Evolutionary conservation across 30 jellyfish, hydroid and myxozoan genomes (phyloP).

Genomic region (Cassiopea andromeda): DNA sequence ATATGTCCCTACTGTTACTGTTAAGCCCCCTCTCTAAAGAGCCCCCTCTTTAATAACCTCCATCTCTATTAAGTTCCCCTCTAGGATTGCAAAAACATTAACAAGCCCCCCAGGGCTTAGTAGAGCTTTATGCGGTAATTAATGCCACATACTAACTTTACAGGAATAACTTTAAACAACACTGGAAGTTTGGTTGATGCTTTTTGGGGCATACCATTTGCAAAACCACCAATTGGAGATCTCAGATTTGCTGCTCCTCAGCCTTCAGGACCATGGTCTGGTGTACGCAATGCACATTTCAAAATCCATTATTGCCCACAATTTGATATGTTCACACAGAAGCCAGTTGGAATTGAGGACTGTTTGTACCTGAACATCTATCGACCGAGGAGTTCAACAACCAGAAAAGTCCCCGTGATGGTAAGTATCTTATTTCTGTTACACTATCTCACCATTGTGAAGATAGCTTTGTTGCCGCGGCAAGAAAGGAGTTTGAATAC

Average conservation of each 20-base stretch:
- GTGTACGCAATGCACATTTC: slow-evolving; percentile 10
- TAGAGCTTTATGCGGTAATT: no score
- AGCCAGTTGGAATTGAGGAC: slow-evolving; percentile 20
- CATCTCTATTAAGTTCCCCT: no score
- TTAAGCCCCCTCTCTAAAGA: no score
- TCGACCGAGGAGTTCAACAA: slow-evolving; percentile 31
- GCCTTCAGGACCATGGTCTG: slow-evolving; percentile 23
- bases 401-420: slow-evolving; percentile 25
- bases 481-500: no score
- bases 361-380: slow-evolving; percentile 18
- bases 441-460: no score
- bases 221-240: slow-evolving; percentile 53
- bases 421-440: background rate
- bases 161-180: background rate
- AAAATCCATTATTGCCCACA: slow-evolving; percentile 18
- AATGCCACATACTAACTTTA: background rate
- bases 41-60: no score
- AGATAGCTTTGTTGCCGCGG: no score
- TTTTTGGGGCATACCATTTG: slow-evolving; percentile 41
- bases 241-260: slow-evolving; percentile 38
- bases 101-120: no score
- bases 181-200: slow-evolving; percentile 27
- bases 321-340: background rate
- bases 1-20: no score
- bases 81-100: no score